Base-by-base conservation (phyloP, 2,888 invertebrate species). In the Tyria jacobaeae region DNA sequence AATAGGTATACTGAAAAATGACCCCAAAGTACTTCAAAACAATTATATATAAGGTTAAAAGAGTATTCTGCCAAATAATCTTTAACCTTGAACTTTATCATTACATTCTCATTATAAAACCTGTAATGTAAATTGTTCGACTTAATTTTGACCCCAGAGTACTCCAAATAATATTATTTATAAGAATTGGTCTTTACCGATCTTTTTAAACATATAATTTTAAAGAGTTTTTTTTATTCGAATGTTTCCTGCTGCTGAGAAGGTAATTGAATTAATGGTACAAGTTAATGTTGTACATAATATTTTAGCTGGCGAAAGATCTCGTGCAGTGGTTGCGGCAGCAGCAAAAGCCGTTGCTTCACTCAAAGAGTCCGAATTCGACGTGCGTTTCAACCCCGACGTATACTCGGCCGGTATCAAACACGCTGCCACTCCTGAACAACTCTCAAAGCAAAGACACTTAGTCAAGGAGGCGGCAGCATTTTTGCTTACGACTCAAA, bases 351-450 rank as follows among this genome's bases (percentile, higher is more conserved):
- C 98, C 27, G 99, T 99, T 5, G 98, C 98, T 0, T 99, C 99
- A 0, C 95, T 99, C 7, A 98, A 98, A 88, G 99, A 99, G 76
- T 97, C 98, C 0, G 99, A 99, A 89, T 99, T 99, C 90, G 99
- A 98, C 87, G 97, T 99, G 71, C 96, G 99, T 67, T 99, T 99
- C 93, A 99, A 99, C 94, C 99, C 99, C 0, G 99, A 99, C 92
- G 98, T 99, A 67, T 99, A 97, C 92, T 99, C 99, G 12, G 97
- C 98, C 0, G 98, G 98, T 58, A 99, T 99, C 65, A 95, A 95
- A 62, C 99, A 99, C 92, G 94, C 96, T 24, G 95, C 96, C 82
- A 87, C 96, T 73, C 94, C 95, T 61, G 95, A 96, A 76, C 95
- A 95, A 44, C 92, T 98, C 57, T 95, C 96, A 70, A 97, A 97